Evolutionary conservation across 2,888 invertebrate genomes (phyloP), one percentile per base, ranked within the genome.

Genomic region (Dermolepida albohirtum): DNA sequence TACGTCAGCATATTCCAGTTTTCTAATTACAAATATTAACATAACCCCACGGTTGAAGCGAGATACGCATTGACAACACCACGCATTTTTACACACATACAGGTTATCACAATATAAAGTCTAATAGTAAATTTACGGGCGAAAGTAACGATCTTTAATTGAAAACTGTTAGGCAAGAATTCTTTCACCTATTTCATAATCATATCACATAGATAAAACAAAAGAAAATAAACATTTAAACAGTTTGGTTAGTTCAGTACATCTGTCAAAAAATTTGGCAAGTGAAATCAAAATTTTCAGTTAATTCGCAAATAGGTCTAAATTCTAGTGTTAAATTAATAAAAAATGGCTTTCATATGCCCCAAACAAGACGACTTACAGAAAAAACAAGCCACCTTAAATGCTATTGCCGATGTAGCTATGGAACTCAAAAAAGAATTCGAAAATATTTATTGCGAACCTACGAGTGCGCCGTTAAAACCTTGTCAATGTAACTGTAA

Each of bases 331-430:
- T 17, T 66, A 69, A 69, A 72, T 72, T 74, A 74, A 73, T 41
- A 39, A 40, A 71, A 69, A 70, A 79, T 78, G 78, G 77, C 72
- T 12, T 77, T 78, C 66, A 74, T 78, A 7, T 79, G 78, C 50
- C 77, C 78, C 0, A 43, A 64, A 14, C 51, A 50, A 22, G 67
- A 68, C n/a, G 55, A 68, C 8, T 49, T 50, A 16, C 55, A 54
- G 12, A 63, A 49, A 16, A 64, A 55, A 16, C 64, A 44, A n/a
- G 64, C 68, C 27, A 62, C 63, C 39, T 39, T 64, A n/a, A 41
- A 64, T 10, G 64, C 55, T 10, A 64, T 68, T 22, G 55, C 63
- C 8, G 55, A 64, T 8, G 49, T 68, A 17, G 64, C 47, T 5
- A 41, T 44, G 39, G 68, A 68, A 54, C 50, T 68, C 8, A 64